These are phyloP conservation scores for Drosophila kanapiae DNA, from an alignment of 1,140 invertebrate genomes.

Conservation along the genomic window DNA sequence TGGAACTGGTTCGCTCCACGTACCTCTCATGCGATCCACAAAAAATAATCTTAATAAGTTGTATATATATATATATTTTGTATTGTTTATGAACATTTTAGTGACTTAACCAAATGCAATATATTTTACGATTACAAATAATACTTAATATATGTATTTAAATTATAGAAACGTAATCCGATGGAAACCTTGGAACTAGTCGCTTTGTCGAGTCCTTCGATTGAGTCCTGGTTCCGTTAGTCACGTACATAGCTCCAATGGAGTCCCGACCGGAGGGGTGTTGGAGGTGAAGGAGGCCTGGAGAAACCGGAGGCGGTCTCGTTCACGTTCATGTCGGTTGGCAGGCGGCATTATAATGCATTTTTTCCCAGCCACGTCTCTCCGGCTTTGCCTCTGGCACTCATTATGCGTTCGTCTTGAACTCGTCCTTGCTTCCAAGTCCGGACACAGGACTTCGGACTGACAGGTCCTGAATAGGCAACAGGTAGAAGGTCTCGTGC, in stretches of 20 bases:
- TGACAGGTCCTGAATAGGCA: conserved; percentile 57
- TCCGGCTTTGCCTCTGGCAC: conserved; percentile 42
- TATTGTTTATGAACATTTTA: no score
- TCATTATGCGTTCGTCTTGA: conserved; percentile 54
- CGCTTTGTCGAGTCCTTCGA: background rate
- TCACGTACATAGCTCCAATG: conserved; percentile 45
- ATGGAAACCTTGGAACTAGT: background rate
- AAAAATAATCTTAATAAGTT: no score
- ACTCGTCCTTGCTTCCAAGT: background rate
- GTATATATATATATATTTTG: no score
- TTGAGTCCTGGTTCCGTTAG: conserved; percentile 14
- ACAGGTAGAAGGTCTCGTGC: conserved; percentile 70
- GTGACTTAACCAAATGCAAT: background rate
- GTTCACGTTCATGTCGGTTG: conserved; percentile 47
- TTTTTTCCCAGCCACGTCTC: conserved; percentile 22
- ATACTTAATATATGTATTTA: background rate
- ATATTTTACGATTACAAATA: background rate
- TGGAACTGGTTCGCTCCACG: conserved; percentile 3
- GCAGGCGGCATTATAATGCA: conserved; percentile 63
- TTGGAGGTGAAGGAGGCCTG: background rate
- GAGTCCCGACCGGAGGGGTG: conserved; percentile 12
- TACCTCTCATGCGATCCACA: no score
- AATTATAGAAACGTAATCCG: background rate
- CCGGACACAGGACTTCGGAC: conserved; percentile 12
- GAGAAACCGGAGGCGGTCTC: conserved; percentile 12